These are phyloP conservation scores for Oncorhynchus nerka DNA, from an alignment of 2,113 vertebrate species.

Conservation along the genomic window DNA sequence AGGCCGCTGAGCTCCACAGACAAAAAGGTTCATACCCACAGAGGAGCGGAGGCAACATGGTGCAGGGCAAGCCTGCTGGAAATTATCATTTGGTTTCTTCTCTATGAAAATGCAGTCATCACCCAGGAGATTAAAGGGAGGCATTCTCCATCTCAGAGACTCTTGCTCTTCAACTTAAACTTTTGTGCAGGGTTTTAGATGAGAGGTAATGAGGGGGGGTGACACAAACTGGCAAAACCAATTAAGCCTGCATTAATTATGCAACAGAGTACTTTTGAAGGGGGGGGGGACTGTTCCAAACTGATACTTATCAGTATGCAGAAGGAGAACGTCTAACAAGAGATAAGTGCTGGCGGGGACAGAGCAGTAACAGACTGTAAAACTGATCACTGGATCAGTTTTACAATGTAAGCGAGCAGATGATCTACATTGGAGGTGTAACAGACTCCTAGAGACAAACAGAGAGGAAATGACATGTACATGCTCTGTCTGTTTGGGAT, in stretches of 20 bases:
- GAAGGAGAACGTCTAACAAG: not conserved
- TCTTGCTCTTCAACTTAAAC: conserved; percentile 1
- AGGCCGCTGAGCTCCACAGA: conserved; percentile 18
- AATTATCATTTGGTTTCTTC: conserved; percentile 19
- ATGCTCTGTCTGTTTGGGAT: not conserved
- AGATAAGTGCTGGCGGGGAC: no score
- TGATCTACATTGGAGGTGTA: conserved; percentile 15
- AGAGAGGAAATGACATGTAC: conserved; percentile 18
- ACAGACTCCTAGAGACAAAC: conserved; percentile 18
- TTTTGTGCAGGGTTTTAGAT: conserved; percentile 14
- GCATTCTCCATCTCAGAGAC: not conserved
- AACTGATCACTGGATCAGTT: not conserved
- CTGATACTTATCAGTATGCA: not conserved
- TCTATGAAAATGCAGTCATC: conserved; percentile 11
- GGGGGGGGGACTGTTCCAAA: not conserved
- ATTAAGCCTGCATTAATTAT: conserved; percentile 18
- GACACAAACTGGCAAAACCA: conserved; percentile 9
- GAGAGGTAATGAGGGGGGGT: conserved; percentile 4
- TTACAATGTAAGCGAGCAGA: not conserved
- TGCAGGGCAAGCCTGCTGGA: not conserved
- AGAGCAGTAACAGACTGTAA: not conserved
- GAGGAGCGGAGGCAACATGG: conserved; percentile 20
- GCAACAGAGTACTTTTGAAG: not conserved
- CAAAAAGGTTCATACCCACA: conserved; percentile 38
- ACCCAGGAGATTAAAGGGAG: conserved; percentile 21